Percentiles rank a stretch among this genome's conserved stretches.
Evolutionary conservation across 2,113 vertebrate genomes (phyloP).

Genomic region (Dasypus novemcinctus): DNA sequence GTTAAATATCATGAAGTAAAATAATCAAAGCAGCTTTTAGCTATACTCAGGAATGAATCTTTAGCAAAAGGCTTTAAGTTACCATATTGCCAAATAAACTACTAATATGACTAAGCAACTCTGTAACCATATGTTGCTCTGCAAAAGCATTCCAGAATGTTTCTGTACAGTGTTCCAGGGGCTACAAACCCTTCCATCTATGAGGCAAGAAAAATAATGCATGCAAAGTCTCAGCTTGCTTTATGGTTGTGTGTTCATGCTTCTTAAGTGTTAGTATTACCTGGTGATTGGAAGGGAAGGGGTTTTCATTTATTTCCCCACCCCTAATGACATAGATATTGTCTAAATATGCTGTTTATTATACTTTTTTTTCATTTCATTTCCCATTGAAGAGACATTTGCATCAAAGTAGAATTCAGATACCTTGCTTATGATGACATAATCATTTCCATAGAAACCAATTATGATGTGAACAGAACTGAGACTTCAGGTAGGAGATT

Average conservation of each 20-base stretch:
- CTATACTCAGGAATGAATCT: conserved; percentile 18
- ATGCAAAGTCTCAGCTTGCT: not conserved
- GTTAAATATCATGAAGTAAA: conserved; percentile 55
- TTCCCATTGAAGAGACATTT: not conserved
- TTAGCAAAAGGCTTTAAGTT: conserved; percentile 24
- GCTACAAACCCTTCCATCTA: not conserved
- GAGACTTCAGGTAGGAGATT: not conserved
- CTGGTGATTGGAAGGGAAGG: not conserved
- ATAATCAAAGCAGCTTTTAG: conserved; percentile 39
- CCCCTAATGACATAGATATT: not conserved
- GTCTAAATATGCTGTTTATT: not conserved
- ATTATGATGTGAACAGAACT: conserved; percentile 8
- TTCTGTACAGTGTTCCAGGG: not conserved
- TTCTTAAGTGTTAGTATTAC: not conserved
- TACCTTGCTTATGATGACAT: not conserved
- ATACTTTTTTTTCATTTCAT: not conserved
- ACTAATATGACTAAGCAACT: conserved; percentile 42
- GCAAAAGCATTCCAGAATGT: not conserved
- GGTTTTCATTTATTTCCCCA: not conserved
- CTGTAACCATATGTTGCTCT: conserved; percentile 51
- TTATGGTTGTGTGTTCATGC: not conserved
- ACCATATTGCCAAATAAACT: conserved; percentile 40
- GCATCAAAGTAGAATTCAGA: conserved; percentile 25
- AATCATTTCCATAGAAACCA: conserved; percentile 43
- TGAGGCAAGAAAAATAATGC: not conserved